Evolutionary conservation across 2,888 invertebrate genomes (phyloP), one percentile per base, ranked within the genome.

Genomic region (Petrolisthes cinctipes): DNA sequence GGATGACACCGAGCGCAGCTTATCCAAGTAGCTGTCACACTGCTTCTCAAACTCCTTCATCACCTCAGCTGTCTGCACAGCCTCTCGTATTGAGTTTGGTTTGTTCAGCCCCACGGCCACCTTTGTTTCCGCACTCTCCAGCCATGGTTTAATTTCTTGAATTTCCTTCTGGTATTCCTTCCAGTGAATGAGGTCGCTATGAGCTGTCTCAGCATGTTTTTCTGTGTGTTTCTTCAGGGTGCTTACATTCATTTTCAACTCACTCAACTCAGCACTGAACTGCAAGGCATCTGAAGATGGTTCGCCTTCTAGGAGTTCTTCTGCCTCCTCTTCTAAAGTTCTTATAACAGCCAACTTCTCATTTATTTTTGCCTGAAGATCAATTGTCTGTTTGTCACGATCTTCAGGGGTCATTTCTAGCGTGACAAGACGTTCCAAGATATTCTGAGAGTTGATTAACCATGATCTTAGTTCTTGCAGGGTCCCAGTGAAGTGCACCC

Each of bases 71-170:
- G 92, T 91, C 68, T 92, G 91, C 85, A 92, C 92, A 14, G 97
- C 97, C 93, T 98, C 97, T 90, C 95, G 94, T 84, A 98, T 93
- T 76, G 95, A 95, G 4, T 95, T 93, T 23, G 97, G 97, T 93
- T 97, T 97, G 5, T 96, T 95, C 9, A 95, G 93, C 53, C 95
- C 95, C 90, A 94, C 94, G 23, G 95, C 94, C 54, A 97, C 94
- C 93, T 96, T 96, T n/a, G 95, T 93, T 93, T 98, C 98, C 23
- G 97, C 96, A 92, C 96, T 95, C 92, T 97, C 96, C 86, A 98
- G 95, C 96, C 97, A 97, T 0, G 97, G 97, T 92, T 96, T 96
- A 57, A 97, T 91, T 66, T 92, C 92, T 56, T 86, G 86, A n/a
- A 90, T 82, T 86, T 95, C 95, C 78, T 95, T 94, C 93, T 97